phyloP scores from a whole-genome alignment of 2,113 vertebrate genomes.

The Lampris megalopsis region DNA sequence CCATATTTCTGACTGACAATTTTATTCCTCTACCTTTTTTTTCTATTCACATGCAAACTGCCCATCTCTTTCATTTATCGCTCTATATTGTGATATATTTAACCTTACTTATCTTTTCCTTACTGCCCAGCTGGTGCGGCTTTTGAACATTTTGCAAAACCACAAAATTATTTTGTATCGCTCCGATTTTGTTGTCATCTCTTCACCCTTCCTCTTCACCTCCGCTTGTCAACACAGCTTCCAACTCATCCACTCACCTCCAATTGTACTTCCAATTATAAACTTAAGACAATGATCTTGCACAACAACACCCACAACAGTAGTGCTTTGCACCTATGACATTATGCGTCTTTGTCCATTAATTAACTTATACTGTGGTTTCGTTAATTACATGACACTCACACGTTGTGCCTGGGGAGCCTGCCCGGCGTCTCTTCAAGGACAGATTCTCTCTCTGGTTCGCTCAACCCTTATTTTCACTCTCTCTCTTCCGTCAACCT shows the following conservation, averaged over 20 bases:
- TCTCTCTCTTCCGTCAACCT: constrained; percentile 12
- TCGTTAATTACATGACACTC: constrained; percentile 68
- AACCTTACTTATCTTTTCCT: constrained; percentile 3
- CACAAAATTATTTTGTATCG: constrained; percentile 14
- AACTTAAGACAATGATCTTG: too few species aligned
- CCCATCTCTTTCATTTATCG: constrained; percentile 17
- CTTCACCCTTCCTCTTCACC: constrained; percentile 23
- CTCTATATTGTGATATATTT: constrained; percentile 13
- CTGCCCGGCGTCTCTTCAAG: constrained; percentile 48
- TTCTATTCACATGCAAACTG: constrained; percentile 7
- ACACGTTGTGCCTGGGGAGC: constrained; percentile 61
- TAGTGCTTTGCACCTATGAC: neutral
- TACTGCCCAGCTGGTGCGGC: neutral
- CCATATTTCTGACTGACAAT: constrained; percentile 17
- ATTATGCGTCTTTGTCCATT: constrained; percentile 25
- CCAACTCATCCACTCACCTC: neutral
- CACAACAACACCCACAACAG: too few species aligned
- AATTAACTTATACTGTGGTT: constrained; percentile 66
- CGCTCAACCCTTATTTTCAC: neutral
- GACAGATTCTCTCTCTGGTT: constrained; percentile 39
- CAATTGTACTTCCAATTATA: neutral
- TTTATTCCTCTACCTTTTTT: constrained; percentile 24
- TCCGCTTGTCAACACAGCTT: neutral
- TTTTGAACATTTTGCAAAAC: neutral
- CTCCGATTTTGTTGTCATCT: constrained; percentile 22